Evolutionary conservation across 1,140 invertebrate genomes (phyloP).

Genomic region (Sminthurinus signatus): DNA sequence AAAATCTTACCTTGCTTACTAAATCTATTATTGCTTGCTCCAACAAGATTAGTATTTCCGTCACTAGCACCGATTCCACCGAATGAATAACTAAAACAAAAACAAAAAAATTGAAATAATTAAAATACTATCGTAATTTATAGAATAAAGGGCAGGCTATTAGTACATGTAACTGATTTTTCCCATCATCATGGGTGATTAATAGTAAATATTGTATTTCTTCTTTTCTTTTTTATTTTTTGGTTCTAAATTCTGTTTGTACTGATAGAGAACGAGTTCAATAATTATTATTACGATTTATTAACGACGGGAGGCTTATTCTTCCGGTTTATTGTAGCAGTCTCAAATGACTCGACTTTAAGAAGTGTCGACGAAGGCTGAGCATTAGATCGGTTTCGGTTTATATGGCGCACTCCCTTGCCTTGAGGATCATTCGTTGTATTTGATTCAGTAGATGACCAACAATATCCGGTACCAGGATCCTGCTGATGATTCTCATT

Average conservation of each 20-base stretch:
- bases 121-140: no score
- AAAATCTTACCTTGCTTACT: constrained; percentile 61
- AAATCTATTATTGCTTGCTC: constrained; percentile 52
- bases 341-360: constrained; percentile 54
- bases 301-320: constrained; percentile 11
- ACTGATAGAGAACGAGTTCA: background rate
- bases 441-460: constrained; percentile 8
- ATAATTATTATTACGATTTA: background rate
- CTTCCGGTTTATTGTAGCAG: constrained; percentile 15
- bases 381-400: constrained; percentile 6
- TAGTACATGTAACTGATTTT: no score
- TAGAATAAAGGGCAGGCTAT: no score
- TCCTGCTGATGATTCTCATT: constrained; percentile 33
- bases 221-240: no score
- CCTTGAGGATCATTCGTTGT: constrained; percentile 17
- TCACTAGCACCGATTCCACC: constrained; percentile 60
- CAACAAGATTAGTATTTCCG: constrained; percentile 47
- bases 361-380: constrained; percentile 43
- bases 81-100: constrained; percentile 68
- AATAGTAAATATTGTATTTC: no score
- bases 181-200: no score
- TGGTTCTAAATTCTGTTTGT: constrained; percentile 43
- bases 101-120: no score
- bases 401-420: constrained; percentile 6
- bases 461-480: background rate